phyloP scores from a whole-genome alignment of 2,888 invertebrate species.

The Oxyteleia sp. region DNA sequence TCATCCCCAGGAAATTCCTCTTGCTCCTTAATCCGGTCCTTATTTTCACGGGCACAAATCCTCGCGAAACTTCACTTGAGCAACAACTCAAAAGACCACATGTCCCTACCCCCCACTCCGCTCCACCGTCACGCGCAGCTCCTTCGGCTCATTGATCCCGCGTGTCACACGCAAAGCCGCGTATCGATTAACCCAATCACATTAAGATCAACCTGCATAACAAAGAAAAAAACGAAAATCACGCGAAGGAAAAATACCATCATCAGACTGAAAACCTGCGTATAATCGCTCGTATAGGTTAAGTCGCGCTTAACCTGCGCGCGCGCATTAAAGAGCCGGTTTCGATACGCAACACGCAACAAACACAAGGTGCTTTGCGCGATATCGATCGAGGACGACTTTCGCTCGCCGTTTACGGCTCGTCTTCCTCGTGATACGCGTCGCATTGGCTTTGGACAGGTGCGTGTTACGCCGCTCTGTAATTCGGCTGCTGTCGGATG shows the following conservation, averaged over 20 bases:
- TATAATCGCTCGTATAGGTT: conserved; percentile 9
- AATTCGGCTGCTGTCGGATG: neutral
- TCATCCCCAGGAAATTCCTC: conserved; percentile 51
- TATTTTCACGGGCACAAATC: conserved; percentile 13
- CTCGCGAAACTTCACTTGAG: conserved; percentile 27
- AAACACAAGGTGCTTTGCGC: conserved; percentile 23
- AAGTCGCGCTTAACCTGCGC: conserved; percentile 18
- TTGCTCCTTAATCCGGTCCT: conserved; percentile 4
- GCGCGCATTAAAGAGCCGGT: conserved; percentile 18
- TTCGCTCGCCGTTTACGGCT: conserved; percentile 37
- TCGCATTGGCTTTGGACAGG: conserved; percentile 29
- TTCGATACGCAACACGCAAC: conserved; percentile 28
- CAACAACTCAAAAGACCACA: conserved; percentile 44
- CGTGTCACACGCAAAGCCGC: conserved; percentile 52
- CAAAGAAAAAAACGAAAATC: conserved; percentile 6
- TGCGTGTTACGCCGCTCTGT: conserved; percentile 18
- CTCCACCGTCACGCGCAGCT: conserved; percentile 36
- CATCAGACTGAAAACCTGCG: too few relatives aligned
- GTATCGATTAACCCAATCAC: conserved; percentile 60
- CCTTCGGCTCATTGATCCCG: conserved; percentile 24
- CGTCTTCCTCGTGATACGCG: conserved; percentile 34
- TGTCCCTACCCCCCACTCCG: conserved; percentile 47
- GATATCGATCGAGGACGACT: conserved; percentile 59
- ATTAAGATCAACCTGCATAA: conserved; percentile 39
- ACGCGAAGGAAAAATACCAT: neutral